Conservation (phyloP, 2,888 invertebrate species). For the Steinernema hermaphroditum region DNA sequence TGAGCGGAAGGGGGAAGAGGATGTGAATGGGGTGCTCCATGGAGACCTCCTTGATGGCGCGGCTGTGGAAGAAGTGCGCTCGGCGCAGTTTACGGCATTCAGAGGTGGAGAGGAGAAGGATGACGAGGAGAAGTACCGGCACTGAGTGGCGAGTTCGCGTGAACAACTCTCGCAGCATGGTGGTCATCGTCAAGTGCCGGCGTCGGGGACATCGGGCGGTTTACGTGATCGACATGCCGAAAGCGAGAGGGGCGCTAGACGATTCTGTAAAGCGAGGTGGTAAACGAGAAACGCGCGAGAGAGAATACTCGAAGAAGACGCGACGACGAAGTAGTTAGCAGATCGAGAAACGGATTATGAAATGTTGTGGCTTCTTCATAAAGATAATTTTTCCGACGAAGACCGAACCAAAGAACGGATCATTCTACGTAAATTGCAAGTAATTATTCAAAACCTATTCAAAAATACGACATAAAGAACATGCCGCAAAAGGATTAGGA, state of each 20-base stretch:
- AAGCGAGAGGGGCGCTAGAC: not conserved
- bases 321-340: too few relatives aligned
- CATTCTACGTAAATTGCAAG: too few relatives aligned
- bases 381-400: too few relatives aligned
- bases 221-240: constrained; percentile 22
- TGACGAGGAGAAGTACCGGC: constrained; percentile 11
- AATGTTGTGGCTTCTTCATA: too few relatives aligned
- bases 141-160: constrained; percentile 1
- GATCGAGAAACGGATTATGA: too few relatives aligned
- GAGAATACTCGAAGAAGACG: too few relatives aligned
- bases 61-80: not conserved
- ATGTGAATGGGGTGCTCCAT: constrained; percentile 50
- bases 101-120: not conserved
- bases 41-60: constrained; percentile 37
- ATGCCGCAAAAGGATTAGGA: too few relatives aligned
- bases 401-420: too few relatives aligned
- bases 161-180: constrained; percentile 16
- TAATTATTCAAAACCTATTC: too few relatives aligned
- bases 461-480: too few relatives aligned
- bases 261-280: not conserved
- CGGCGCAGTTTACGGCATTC: constrained; percentile 4
- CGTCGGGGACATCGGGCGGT: constrained; percentile 19
- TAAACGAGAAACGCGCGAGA: not conserved
- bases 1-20: constrained; percentile 55
- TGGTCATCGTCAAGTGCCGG: constrained; percentile 30